These are phyloP conservation scores for Deroplatys truncata DNA, from an alignment of 2,888 invertebrate species.

Conservation along the genomic window DNA sequence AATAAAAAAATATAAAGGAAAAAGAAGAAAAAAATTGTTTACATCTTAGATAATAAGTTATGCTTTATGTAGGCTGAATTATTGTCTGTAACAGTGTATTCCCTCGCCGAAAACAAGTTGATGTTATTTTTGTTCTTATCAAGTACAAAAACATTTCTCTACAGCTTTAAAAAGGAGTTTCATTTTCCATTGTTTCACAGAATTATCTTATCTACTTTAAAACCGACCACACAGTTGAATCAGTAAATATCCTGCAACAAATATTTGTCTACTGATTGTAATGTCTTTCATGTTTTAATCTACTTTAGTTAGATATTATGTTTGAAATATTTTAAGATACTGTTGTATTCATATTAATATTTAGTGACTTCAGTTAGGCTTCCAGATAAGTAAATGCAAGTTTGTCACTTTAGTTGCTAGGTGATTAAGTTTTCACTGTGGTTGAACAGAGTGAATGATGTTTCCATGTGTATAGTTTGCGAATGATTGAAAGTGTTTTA, in stretches of 20 bases:
- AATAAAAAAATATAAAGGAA: background rate
- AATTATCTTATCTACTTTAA: background rate
- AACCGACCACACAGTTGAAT: background rate
- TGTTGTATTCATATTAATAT: constrained; percentile 11
- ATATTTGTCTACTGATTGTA: background rate
- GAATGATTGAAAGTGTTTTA: constrained; percentile 2
- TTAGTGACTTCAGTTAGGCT: constrained; percentile 8
- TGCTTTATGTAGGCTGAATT: background rate
- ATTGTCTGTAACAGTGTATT: background rate
- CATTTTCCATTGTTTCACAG: background rate
- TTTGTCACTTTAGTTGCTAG: background rate
- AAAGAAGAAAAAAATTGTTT: background rate
- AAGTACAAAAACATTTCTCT: background rate
- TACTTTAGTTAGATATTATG: background rate
- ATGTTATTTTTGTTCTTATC: background rate
- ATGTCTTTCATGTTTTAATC: constrained; percentile 1
- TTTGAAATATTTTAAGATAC: constrained; percentile 8
- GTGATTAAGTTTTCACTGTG: background rate
- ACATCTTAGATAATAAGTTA: background rate
- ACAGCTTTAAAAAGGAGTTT: background rate
- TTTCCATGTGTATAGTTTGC: background rate
- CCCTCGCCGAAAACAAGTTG: background rate
- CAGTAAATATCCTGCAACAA: background rate
- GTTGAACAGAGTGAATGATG: background rate
- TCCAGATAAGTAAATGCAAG: background rate